phyloP scores from a whole-genome alignment of 2,888 invertebrate species.

The Flexamia atlantica region DNA sequence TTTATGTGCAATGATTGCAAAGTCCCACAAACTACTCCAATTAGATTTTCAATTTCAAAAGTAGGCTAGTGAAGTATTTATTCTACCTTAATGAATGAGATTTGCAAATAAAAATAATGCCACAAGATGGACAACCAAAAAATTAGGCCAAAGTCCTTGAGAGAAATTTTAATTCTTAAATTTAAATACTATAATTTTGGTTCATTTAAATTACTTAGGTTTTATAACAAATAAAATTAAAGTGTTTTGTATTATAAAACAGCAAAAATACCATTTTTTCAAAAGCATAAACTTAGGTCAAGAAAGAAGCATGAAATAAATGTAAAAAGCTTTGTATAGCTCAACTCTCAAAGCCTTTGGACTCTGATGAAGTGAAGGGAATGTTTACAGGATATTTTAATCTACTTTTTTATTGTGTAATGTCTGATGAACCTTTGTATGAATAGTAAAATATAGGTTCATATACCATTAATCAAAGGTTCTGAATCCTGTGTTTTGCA shows the following conservation, averaged over 20 bases:
- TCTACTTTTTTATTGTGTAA: constrained; percentile 8
- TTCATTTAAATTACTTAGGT: no score
- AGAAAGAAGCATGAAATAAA: neutral
- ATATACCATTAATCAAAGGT: no score
- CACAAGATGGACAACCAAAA: neutral
- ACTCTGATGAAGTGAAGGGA: neutral
- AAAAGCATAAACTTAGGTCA: neutral
- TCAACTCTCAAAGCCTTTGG: constrained; percentile 9
- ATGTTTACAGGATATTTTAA: neutral
- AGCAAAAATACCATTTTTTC: neutral
- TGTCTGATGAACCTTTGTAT: no score
- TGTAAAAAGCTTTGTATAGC: neutral
- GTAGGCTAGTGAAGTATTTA: neutral
- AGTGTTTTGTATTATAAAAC: no score
- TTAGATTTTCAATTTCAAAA: constrained; percentile 7
- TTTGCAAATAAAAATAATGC: constrained; percentile 12
- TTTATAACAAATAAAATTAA: no score
- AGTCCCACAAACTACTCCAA: constrained; percentile 1
- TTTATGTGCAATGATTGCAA: no score
- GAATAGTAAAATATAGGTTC: no score
- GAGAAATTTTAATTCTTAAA: neutral
- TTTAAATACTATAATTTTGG: no score
- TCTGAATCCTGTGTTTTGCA: no score
- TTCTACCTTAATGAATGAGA: neutral
- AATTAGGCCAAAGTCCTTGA: constrained; percentile 10